Base-by-base conservation (phyloP, 2,797 vertebrate species). In the Decapterus maruadsi region DNA sequence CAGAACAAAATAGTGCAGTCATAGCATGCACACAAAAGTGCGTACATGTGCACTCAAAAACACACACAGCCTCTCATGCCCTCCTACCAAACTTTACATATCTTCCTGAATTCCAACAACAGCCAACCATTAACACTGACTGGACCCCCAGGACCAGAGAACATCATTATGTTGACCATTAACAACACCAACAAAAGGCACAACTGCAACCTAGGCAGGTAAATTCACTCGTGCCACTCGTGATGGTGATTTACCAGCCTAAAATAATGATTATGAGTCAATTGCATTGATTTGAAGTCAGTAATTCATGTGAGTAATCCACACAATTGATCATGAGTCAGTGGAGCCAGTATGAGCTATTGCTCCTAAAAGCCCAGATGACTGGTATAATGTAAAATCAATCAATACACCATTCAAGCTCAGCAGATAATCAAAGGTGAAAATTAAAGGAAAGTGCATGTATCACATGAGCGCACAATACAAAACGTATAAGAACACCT, bases 1-100 rank as follows among this genome's bases (percentile, higher is more conserved):
- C 78, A 86, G 82, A 92, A 78, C 40, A 86, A 87, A 90, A 88
- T 83, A 75, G 68, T 83, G 82, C 87, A 83, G 84, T 85, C 75
- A 72, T 42, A 48, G 78, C 78, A 80, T 66, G 42, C 68, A 61
- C 55, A 81, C 53, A 60, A 51, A 79, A 71, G 42, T 64, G 60
- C 26, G 53, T 36, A 19, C 29, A 62, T 34, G 19, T 1, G n/a
- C 76, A 40, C 50, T 20, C 51, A 58, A 17, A 17, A 57, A 68
- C 26, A 8, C 65, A 48, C 10, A 20, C 36, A 70, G 17, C 10
- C 40, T 68, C 62, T 48, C 12, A 42, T 56, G 17, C 45, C 17
- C 45, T 48, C 19, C 53, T 72, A 63, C 54, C n/a, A 10, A 45
- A 48, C 17, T 69, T 72, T 16, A 67, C 31, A 69, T 62, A 12